Base-by-base conservation (phyloP, 2,888 invertebrate species). In the Epicampocera succincta region DNA sequence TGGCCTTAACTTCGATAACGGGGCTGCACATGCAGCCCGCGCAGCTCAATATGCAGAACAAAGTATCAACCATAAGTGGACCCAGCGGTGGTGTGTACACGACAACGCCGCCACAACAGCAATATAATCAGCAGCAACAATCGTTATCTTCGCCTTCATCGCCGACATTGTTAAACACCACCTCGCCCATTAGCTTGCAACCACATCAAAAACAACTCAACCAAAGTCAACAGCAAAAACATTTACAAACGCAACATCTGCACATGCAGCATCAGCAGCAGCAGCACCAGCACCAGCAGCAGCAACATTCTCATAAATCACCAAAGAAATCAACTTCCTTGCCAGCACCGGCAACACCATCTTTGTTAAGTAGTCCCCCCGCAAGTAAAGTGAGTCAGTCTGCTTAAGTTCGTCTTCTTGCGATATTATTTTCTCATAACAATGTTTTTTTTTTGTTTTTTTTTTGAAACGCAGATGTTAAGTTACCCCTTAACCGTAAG, bases 311-410 rank as follows among this genome's bases (percentile, higher is more conserved):
- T 42, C 84, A 84, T 52, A 85, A 86, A 68, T 90, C 90, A 83
- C 90, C 90, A 87, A 90, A 89, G 85, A 90, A 90, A 85, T 89
- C 90, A 68, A 84, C 85, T 69, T 91, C 90, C 44, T 85, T 91
- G 86, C 90, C 91, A 52, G 85, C 88, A 60, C 80, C 89, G 40
- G 85, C 87, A 3, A 84, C 87, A 71, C 60, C 85, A 29, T 86
- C 87, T 4, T 84, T 87, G 65, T 48, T 89, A 71, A 89, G 90
- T 66, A 90, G 88, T 85, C 88, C 90, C 5, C 88, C 89, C 12
- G 85, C 81, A 21, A 86, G 85, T 85, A 88, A 87, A 76, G 87
- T 87, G 80, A 72, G 52, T 74, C n/a, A n/a, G n/a, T 25, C 25
- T 6, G 8, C 29, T n/a, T n/a, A 11, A 33, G 5, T 42, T 44